phyloP scores from a whole-genome alignment of 2,888 invertebrate genomes.

The Bellardia bayeri region DNA sequence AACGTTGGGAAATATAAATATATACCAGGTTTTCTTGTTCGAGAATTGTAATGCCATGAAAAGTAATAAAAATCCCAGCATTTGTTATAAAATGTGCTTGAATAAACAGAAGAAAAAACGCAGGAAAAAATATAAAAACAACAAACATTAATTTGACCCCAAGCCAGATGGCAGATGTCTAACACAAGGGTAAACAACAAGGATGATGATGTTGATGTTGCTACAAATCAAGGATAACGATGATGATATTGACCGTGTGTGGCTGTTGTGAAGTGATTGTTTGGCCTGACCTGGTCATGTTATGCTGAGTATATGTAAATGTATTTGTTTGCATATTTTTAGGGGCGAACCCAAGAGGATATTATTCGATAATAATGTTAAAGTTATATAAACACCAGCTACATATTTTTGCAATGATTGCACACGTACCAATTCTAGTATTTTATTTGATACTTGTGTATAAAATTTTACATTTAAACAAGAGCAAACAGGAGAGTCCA shows the following conservation, averaged over 20 bases:
- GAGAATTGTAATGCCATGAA: conserved; percentile 33
- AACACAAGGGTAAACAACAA: conserved; percentile 12
- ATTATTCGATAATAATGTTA: too few relatives aligned
- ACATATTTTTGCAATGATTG: too few relatives aligned
- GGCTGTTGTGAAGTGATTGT: background rate
- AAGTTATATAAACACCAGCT: too few relatives aligned
- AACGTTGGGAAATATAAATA: conserved; percentile 57
- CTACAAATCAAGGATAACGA: background rate
- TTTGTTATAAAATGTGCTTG: conserved; percentile 37
- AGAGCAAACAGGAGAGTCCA: too few relatives aligned
- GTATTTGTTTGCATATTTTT: too few relatives aligned
- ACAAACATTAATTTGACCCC: conserved; percentile 34
- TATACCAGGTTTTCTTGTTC: conserved; percentile 36
- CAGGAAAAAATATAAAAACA: background rate
- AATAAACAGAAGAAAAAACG: conserved; percentile 2
- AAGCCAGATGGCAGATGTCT: conserved; percentile 30
- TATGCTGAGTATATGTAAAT: conserved; percentile 4
- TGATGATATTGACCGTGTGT: conserved; percentile 7
- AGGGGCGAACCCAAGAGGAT: too few relatives aligned
- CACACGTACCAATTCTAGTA: too few relatives aligned
- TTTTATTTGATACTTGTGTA: too few relatives aligned
- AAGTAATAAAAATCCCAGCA: conserved; percentile 45
- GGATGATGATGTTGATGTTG: conserved; percentile 7
- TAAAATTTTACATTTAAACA: too few relatives aligned
- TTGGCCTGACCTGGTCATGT: background rate